Percentiles rank a stretch among this genome's conserved stretches.
Conservation (phyloP, 2,888 invertebrate species). For the Dichetophora obliterata region DNA sequence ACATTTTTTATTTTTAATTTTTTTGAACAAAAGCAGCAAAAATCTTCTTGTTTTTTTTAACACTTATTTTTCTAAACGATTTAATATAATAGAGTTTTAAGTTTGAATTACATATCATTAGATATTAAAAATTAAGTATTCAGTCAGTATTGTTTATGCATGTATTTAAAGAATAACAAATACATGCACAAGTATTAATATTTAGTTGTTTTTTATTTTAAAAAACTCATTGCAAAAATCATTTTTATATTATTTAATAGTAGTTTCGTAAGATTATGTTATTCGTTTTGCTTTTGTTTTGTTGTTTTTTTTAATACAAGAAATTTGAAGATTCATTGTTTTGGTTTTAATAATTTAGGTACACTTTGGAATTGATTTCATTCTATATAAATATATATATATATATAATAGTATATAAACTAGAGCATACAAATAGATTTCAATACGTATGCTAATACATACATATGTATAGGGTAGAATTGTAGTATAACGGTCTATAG, state of each 20-base stretch:
- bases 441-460: no score
- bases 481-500: background rate
- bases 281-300: conserved; percentile 21
- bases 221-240: background rate
- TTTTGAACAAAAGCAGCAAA: no score
- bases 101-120: conserved; percentile 34
- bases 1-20: no score
- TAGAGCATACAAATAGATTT: conserved; percentile 25
- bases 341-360: conserved; percentile 26
- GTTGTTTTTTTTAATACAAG: conserved; percentile 20
- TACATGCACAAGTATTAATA: conserved; percentile 15
- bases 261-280: conserved; percentile 4
- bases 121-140: conserved; percentile 33
- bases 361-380: conserved; percentile 33
- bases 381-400: conserved; percentile 18
- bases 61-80: conserved; percentile 7
- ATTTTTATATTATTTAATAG: background rate
- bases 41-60: background rate
- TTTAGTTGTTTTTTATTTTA: conserved; percentile 6
- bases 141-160: conserved; percentile 39
- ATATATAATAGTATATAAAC: conserved; percentile 24
- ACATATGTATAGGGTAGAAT: background rate
- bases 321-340: conserved; percentile 26
- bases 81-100: conserved; percentile 6
- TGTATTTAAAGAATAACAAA: conserved; percentile 28